phyloP scores from a whole-genome alignment of 2,888 invertebrate species.

The Folsomia candida region DNA sequence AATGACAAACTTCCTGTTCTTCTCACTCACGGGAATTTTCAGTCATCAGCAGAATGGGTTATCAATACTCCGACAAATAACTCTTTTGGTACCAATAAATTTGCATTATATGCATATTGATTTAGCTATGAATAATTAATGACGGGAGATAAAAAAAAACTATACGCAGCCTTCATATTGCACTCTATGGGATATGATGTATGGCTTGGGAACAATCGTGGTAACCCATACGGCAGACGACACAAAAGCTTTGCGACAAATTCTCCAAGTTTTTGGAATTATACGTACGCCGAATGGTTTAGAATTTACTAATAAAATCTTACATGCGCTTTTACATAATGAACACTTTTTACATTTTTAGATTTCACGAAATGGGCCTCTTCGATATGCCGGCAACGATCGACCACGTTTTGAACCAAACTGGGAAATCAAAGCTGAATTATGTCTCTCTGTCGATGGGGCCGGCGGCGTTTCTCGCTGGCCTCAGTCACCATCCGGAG shows the following conservation, averaged over 20 bases:
- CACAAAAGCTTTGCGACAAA: background rate
- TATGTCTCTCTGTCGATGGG: slow-evolving; percentile 33
- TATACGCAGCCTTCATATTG: slow-evolving; percentile 52
- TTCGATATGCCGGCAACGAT: slow-evolving; percentile 29
- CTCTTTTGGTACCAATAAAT: slow-evolving; percentile 34
- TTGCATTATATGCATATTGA: no score
- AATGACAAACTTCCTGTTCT: slow-evolving; percentile 53
- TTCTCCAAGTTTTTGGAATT: slow-evolving; percentile 23
- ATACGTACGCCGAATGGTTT: slow-evolving; percentile 16
- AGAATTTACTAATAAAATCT: no score
- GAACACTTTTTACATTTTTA: no score
- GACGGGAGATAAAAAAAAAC: background rate
- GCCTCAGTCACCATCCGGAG: slow-evolving; percentile 16
- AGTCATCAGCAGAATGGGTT: slow-evolving; percentile 76
- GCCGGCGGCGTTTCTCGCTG: slow-evolving; percentile 22
- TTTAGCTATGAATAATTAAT: background rate
- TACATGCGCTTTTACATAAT: no score
- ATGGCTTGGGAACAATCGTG: slow-evolving; percentile 54
- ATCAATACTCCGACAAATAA: slow-evolving; percentile 64
- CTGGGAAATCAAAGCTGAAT: slow-evolving; percentile 6
- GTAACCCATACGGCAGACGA: slow-evolving; percentile 18
- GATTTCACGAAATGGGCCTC: slow-evolving; percentile 26
- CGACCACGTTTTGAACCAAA: slow-evolving; percentile 22
- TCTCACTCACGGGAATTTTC: slow-evolving; percentile 76
- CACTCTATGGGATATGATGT: slow-evolving; percentile 56